Conservation (phyloP, 2,113 vertebrate genomes). For the Taxidea taxus region DNA sequence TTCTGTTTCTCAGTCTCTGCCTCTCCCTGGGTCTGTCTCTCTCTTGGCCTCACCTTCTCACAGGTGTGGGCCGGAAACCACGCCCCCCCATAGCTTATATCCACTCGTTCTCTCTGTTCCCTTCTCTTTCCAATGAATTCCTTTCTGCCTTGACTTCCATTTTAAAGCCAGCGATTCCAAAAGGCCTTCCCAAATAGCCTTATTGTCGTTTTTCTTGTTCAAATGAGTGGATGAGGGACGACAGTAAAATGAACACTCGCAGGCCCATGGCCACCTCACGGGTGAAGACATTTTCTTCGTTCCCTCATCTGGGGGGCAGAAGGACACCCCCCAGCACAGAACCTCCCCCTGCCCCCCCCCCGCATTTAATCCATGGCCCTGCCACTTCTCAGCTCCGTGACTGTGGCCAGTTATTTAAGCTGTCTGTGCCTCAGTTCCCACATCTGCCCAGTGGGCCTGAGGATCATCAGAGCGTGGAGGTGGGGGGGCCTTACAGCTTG, state of each 20-base stretch:
- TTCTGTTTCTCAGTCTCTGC: too few relatives aligned
- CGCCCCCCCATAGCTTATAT: background rate
- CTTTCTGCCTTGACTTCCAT: background rate
- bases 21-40: background rate
- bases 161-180: background rate
- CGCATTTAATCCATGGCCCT: too few relatives aligned
- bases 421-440: background rate
- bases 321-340: background rate
- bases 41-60: background rate
- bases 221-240: background rate
- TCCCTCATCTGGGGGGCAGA: background rate
- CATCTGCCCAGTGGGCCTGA: background rate
- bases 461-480: background rate
- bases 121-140: background rate
- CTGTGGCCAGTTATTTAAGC: background rate
- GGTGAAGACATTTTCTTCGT: background rate
- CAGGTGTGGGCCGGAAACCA: background rate
- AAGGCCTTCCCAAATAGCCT: background rate
- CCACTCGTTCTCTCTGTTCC: background rate
- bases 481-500: background rate
- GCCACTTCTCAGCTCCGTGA: background rate
- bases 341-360: fast-evolving
- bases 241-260: background rate
- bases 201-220: background rate
- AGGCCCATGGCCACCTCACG: fast-evolving